phyloP scores from a whole-genome alignment of 2,888 invertebrate species.

The Petrolisthes cinctipes region DNA sequence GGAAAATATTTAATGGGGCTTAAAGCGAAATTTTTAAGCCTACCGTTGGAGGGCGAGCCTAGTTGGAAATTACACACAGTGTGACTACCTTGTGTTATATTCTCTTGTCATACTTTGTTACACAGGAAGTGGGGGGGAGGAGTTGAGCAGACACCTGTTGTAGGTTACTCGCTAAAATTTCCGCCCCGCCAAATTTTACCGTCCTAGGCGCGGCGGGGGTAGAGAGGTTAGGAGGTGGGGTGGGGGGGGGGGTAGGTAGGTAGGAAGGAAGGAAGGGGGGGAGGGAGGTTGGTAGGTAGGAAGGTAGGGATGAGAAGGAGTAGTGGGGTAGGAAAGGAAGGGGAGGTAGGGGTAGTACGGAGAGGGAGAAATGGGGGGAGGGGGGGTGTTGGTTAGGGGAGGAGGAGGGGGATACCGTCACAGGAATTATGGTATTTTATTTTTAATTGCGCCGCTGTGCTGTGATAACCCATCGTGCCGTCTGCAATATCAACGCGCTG shows the following conservation, averaged over 20 bases:
- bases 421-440: neutral
- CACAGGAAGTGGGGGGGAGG: slow-evolving; percentile 15
- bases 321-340: neutral
- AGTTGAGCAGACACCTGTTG: slow-evolving; percentile 54
- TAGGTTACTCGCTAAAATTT: slow-evolving; percentile 49
- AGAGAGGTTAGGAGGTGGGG: neutral
- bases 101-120: slow-evolving; percentile 19
- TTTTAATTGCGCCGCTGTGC: neutral
- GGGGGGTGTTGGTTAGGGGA: neutral
- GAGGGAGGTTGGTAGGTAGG: neutral
- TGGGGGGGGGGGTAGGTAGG: neutral
- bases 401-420: neutral
- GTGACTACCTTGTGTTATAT: neutral
- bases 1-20: slow-evolving; percentile 47
- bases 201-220: slow-evolving; percentile 17
- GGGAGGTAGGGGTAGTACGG: neutral
- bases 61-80: neutral
- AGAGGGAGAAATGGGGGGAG: neutral
- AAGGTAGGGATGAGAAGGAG: neutral
- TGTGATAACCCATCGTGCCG: neutral
- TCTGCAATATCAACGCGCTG: neutral
- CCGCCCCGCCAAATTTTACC: slow-evolving; percentile 34
- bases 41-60: neutral
- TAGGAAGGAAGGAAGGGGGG: neutral
- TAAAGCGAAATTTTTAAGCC: slow-evolving; percentile 33